Evolutionary conservation across 2,888 invertebrate genomes (phyloP).

Genomic region (Eupithecia vulgata): DNA sequence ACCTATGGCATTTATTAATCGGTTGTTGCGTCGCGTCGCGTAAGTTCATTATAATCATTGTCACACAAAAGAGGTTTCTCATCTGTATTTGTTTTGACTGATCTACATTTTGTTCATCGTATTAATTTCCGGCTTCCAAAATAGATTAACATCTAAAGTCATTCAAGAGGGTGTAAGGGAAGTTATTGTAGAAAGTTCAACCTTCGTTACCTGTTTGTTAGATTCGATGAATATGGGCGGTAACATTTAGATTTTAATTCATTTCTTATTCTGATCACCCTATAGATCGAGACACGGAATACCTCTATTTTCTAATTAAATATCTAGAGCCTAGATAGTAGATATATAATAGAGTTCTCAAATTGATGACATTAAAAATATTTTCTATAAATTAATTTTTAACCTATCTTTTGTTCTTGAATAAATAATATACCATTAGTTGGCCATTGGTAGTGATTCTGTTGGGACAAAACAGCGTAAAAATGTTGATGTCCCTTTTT

Average conservation of each 20-base stretch:
- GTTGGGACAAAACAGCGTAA: too few species aligned
- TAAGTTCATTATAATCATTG: background rate
- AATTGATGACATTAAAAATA: too few species aligned
- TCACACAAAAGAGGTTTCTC: background rate
- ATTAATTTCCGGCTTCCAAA: constrained; percentile 8
- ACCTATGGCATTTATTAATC: too few species aligned
- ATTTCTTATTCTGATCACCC: background rate
- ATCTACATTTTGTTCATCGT: background rate
- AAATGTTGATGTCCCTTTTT: too few species aligned
- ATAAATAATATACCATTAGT: too few species aligned
- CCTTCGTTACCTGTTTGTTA: constrained; percentile 22
- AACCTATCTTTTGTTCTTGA: too few species aligned
- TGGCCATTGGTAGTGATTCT: too few species aligned
- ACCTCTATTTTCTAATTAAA: background rate
- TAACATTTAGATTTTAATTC: background rate
- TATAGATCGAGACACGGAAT: background rate
- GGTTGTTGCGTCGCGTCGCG: background rate
- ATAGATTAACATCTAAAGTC: constrained; percentile 13
- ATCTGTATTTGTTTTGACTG: background rate
- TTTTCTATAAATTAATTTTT: too few species aligned
- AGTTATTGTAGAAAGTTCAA: constrained; percentile 30
- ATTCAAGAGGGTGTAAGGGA: constrained; percentile 22
- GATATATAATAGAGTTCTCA: too few species aligned
- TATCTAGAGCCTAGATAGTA: too few species aligned
- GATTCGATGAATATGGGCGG: background rate